Conservation (phyloP, 1,140 invertebrate genomes). For the Homarus americanus region DNA sequence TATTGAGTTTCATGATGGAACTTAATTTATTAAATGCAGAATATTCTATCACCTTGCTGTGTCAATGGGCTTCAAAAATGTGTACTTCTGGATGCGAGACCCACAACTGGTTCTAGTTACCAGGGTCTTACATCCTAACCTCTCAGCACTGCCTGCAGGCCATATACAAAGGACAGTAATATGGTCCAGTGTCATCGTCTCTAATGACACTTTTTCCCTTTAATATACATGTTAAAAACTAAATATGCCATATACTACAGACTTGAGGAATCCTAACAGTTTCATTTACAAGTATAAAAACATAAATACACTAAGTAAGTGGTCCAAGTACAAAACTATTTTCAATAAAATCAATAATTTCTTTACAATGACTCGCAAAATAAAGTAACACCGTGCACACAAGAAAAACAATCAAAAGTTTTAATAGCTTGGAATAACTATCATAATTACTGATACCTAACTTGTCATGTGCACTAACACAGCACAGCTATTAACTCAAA, state of each 20-base stretch:
- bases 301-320: slow-evolving; percentile 30
- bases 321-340: slow-evolving; percentile 9
- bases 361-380: not conserved
- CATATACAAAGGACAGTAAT: slow-evolving; percentile 3
- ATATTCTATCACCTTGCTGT: not conserved
- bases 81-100: not conserved
- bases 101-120: not conserved
- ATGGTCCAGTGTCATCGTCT: slow-evolving; percentile 11
- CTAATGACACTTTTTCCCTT: slow-evolving; percentile 5
- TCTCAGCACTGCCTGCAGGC: slow-evolving; percentile 25
- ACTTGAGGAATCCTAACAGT: slow-evolving; percentile 2
- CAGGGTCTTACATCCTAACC: not conserved
- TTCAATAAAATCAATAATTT: not conserved
- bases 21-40: not conserved
- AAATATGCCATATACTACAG: slow-evolving; percentile 20
- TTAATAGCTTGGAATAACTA: slow-evolving; percentile 17
- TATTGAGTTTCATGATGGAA: not conserved
- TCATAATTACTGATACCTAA: slow-evolving; percentile 15
- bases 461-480: slow-evolving; percentile 34
- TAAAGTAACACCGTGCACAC: not conserved
- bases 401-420: not conserved
- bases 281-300: slow-evolving; percentile 49
- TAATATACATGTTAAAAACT: slow-evolving; percentile 9
- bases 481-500: slow-evolving; percentile 32
- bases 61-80: not conserved